A percentile compares a stretch with the other conserved stretches of the same genome.
Evolutionary conservation across 2,888 invertebrate genomes (phyloP).

Genomic region (Cotesia congregata): DNA sequence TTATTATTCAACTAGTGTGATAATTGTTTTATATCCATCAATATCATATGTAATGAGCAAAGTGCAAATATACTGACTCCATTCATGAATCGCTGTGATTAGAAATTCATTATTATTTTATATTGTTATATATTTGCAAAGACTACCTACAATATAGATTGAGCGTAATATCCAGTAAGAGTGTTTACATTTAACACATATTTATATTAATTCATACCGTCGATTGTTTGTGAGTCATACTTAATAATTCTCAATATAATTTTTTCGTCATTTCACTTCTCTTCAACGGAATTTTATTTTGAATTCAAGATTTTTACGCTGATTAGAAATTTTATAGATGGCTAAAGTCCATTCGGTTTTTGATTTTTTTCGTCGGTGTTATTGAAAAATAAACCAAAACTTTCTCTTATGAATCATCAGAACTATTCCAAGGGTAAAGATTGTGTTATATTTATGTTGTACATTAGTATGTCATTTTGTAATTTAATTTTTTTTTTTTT

Average conservation of each 20-base stretch:
- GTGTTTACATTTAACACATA: no score
- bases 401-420: neutral
- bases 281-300: no score
- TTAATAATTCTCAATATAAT: no score
- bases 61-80: neutral
- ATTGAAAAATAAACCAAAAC: neutral
- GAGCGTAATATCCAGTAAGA: no score
- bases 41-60: neutral
- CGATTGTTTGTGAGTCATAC: no score
- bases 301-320: no score
- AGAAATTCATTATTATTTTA: neutral
- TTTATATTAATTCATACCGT: no score
- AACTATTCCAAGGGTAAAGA: neutral
- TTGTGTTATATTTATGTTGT: neutral
- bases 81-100: constrained; percentile 10
- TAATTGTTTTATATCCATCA: neutral
- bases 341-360: neutral
- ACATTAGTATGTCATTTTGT: constrained; percentile 2
- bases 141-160: neutral
- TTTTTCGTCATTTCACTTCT: no score
- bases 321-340: neutral
- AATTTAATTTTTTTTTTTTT: constrained; percentile 3
- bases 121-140: neutral
- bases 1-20: neutral
- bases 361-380: neutral